Percentiles rank a stretch among this genome's conserved stretches.
phyloP scores from a whole-genome alignment of 2,113 vertebrate genomes.

The Cyanoliseus patagonus region DNA sequence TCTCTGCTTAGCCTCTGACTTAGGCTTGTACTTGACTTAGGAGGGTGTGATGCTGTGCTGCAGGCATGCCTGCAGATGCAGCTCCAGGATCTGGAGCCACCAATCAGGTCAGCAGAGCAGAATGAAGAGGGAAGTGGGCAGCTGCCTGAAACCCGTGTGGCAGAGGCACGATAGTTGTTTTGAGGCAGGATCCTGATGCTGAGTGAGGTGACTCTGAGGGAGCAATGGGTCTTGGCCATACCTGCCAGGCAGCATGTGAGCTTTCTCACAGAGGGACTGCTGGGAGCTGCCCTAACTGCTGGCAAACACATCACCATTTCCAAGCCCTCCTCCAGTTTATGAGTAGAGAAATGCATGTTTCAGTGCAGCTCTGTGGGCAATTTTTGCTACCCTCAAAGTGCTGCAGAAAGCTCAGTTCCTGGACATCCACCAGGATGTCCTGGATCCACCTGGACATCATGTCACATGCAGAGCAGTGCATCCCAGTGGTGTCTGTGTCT shows the following conservation, averaged over 20 bases:
- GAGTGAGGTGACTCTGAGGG: not conserved
- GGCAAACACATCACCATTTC: not conserved
- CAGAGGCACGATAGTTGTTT: accelerated
- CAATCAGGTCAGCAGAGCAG: not conserved
- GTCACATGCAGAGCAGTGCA: accelerated
- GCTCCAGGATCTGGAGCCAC: accelerated
- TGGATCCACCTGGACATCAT: not conserved
- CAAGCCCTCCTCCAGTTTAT: not conserved
- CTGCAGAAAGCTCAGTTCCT: not conserved
- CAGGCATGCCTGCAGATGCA: accelerated
- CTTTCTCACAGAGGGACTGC: not conserved
- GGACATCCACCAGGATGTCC: not conserved
- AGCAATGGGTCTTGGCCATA: accelerated
- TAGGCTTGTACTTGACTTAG: not conserved
- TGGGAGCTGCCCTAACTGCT: not conserved
- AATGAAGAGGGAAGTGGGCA: not conserved
- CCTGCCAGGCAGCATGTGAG: not conserved
- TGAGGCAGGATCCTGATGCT: not conserved
- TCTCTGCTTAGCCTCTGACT: constrained; percentile 43
- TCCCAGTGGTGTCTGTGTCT: not conserved
- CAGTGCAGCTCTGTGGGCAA: not conserved
- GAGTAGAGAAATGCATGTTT: not conserved
- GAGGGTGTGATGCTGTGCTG: not conserved
- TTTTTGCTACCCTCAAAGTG: not conserved
- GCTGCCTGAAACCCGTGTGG: not conserved